Evolutionary conservation across 1,140 invertebrate genomes (phyloP), one percentile per base, ranked within the genome.

Genomic region (Papilio dardanus): DNA sequence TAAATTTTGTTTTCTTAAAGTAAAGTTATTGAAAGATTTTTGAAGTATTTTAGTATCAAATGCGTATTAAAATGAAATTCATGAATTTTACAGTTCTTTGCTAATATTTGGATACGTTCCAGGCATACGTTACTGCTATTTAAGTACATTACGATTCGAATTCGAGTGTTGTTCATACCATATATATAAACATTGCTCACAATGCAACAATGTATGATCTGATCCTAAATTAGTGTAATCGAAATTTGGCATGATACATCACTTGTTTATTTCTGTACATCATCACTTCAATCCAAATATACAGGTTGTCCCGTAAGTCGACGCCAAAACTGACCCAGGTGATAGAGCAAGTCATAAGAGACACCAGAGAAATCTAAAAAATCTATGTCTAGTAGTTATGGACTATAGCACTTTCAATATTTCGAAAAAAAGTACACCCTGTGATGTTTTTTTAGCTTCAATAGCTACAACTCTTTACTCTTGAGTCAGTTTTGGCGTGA

Each of bases 141-240:
- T 62, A 62, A 28, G 54, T 62, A 28, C 54, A 14, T 14, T 12
- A 21, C 21, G 24, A 62, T 62, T 62, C 10, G 30, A 62, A 62
- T 71, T 30, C 68, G 24, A 42, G 24, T 46, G 68, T 71, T 71
- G 68, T 50, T 42, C 40, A 16, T 50, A 12, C 40, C 68, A 50
- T 42, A 71, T 50, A 71, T 71, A 71, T 46, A 71, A 71, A 71
- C 16, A 21, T 71, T 42, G 40, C 40, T 46, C 68, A 71, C 37
- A 19, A 16, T 71, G 40, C 24, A 46, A 46, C 35, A 30, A 71
- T 71, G 68, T 42, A 50, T 71, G 68, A 69, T 3, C 12, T 46
- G 37, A 16, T 35, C 46, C 14, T 69, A 40, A 69, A 16, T 37
- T 24, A 40, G 12, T 71, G 40, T 16, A 46, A 71, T 30, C 4